phyloP scores from a whole-genome alignment of 1,140 invertebrate species.

The Zaprionus ornatus region DNA sequence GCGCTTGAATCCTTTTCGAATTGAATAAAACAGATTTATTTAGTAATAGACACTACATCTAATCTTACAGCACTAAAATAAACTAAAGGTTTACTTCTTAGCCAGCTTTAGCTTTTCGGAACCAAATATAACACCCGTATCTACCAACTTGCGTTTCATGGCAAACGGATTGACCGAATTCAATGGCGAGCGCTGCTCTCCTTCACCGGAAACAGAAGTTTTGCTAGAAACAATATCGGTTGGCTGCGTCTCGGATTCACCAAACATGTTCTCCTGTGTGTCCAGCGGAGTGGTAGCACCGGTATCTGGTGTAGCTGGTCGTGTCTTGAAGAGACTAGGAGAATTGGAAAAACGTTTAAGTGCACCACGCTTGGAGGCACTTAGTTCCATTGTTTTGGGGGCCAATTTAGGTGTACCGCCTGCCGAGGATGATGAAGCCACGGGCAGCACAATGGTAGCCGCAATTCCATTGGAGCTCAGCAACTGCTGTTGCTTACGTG shows the following conservation, averaged over 20 bases:
- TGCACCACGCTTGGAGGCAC: conserved; percentile 57
- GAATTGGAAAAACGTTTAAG: conserved; percentile 67
- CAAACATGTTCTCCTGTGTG: conserved; percentile 71
- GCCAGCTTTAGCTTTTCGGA: conserved; percentile 74
- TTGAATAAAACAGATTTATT: conserved; percentile 16
- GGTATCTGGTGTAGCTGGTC: conserved; percentile 55
- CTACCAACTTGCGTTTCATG: conserved; percentile 72
- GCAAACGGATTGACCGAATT: conserved; percentile 78
- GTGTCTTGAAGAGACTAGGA: conserved; percentile 68
- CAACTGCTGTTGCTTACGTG: conserved; percentile 63
- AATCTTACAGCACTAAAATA: conserved; percentile 12
- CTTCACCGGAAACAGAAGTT: not conserved
- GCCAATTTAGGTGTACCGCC: conserved; percentile 52
- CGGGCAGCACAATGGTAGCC: conserved; percentile 64
- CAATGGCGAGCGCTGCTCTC: conserved; percentile 46
- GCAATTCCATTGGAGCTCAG: conserved; percentile 62
- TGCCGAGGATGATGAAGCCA: conserved; percentile 30
- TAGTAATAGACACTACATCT: conserved; percentile 3
- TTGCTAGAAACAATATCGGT: conserved; percentile 42
- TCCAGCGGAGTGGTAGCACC: conserved; percentile 32
- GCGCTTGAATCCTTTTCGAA: not conserved
- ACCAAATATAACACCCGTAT: conserved; percentile 72
- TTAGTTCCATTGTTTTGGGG: conserved; percentile 73
- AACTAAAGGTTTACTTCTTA: conserved; percentile 56
- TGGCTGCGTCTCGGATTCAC: conserved; percentile 54